Percentiles rank a stretch among this genome's conserved stretches.
Evolutionary conservation across 2,113 vertebrate species (phyloP).

Genomic region (Paedocypris sp.): DNA sequence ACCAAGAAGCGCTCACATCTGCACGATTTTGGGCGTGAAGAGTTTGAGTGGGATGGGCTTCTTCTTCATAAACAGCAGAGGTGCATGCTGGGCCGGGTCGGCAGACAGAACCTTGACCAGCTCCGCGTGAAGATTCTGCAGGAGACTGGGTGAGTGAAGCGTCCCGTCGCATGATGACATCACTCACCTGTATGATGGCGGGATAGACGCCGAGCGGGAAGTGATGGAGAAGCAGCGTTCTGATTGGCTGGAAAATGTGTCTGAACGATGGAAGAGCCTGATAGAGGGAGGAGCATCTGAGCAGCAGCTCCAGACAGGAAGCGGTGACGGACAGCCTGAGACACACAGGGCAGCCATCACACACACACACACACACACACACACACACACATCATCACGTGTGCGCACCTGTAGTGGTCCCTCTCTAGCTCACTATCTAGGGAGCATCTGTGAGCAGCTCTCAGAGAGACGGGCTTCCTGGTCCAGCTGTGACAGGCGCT

Average conservation of each 20-base stretch:
- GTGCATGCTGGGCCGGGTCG: conserved; percentile 38
- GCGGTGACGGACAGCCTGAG: conserved; percentile 72
- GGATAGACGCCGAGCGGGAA: conserved; percentile 53
- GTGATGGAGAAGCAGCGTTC: conserved; percentile 60
- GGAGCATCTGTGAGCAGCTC: conserved; percentile 36
- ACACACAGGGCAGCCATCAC: conserved; percentile 3
- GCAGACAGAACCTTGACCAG: conserved; percentile 57
- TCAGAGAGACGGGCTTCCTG: conserved; percentile 58
- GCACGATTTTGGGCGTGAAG: conserved; percentile 81
- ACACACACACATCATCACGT: not conserved
- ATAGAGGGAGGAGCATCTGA: conserved; percentile 64
- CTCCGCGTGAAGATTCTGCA: conserved; percentile 62
- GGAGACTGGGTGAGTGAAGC: not conserved
- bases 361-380: conserved; percentile 1
- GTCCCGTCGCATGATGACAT: not conserved
- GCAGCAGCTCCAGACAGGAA: conserved; percentile 70
- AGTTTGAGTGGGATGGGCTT: conserved; percentile 81
- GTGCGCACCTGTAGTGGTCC: conserved; percentile 71
- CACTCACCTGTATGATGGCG: conserved; percentile 61
- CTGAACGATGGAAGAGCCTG: conserved; percentile 61
- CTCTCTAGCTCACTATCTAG: conserved; percentile 44
- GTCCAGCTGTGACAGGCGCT: conserved; percentile 65
- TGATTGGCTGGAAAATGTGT: conserved; percentile 65
- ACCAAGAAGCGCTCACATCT: conserved; percentile 97
- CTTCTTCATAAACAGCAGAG: conserved; percentile 76